Percentiles rank a stretch among this genome's conserved stretches.
These are phyloP conservation scores for Conchocele bisecta DNA, from an alignment of 2,888 invertebrate genomes.

Conservation along the genomic window DNA sequence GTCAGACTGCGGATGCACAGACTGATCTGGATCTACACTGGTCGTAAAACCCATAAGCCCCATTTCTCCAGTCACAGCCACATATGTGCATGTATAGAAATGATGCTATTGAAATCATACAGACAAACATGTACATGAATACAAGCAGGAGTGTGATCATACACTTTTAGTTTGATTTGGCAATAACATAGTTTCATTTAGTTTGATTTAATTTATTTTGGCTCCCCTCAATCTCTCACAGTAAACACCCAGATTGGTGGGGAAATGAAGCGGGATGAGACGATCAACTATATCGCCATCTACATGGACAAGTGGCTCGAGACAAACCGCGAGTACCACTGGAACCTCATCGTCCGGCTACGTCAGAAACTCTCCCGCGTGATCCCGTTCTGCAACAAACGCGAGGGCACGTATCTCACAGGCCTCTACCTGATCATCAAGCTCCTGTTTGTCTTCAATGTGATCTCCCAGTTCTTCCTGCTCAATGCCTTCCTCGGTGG, in stretches of 20 bases:
- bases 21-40: no score
- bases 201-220: no score
- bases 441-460: constrained; percentile 69
- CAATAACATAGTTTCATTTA: no score
- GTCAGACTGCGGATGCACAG: no score
- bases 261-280: constrained; percentile 65
- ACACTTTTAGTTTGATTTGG: no score
- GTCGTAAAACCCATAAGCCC: no score
- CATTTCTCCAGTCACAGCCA: no score
- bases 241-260: constrained; percentile 70
- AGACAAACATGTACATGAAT: no score
- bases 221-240: no score
- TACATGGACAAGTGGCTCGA: constrained; percentile 76
- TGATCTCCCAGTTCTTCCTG: constrained; percentile 73
- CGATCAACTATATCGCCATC: constrained; percentile 67
- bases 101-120: no score
- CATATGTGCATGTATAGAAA: no score
- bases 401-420: constrained; percentile 74
- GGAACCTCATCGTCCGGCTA: constrained; percentile 70
- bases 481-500: constrained; percentile 75
- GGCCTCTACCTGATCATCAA: constrained; percentile 75
- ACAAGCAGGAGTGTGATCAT: no score
- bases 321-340: constrained; percentile 72
- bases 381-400: constrained; percentile 66
- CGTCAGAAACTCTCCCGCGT: constrained; percentile 66